Conservation (phyloP, 1,140 invertebrate genomes). For the Himalopsyche phryganea region DNA sequence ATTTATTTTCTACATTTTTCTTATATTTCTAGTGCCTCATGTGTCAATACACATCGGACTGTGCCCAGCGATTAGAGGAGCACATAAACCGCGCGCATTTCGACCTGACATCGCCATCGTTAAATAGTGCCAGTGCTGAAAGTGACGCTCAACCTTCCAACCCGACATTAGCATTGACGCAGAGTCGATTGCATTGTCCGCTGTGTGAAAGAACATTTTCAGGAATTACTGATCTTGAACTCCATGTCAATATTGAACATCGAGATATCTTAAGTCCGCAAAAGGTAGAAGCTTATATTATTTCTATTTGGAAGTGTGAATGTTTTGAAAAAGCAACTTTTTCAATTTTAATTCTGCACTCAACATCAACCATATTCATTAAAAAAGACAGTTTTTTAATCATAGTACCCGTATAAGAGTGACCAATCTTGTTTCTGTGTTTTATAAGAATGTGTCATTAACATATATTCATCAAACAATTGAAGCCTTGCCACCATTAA, state of each 20-base stretch:
- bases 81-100: slow-evolving; percentile 85
- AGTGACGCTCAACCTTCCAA: slow-evolving; percentile 30
- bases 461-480: too few relatives aligned
- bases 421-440: too few relatives aligned
- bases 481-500: too few relatives aligned
- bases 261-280: slow-evolving; percentile 51
- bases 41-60: slow-evolving; percentile 73
- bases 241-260: slow-evolving; percentile 84
- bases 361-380: too few relatives aligned
- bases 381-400: too few relatives aligned
- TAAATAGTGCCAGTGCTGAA: slow-evolving; percentile 36
- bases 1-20: too few relatives aligned
- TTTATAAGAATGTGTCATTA: too few relatives aligned
- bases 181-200: slow-evolving; percentile 59
- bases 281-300: slow-evolving; percentile 39
- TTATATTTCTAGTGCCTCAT: slow-evolving; percentile 69
- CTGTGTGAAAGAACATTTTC: slow-evolving; percentile 70
- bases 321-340: too few relatives aligned
- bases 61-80: slow-evolving; percentile 70
- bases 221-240: slow-evolving; percentile 71
- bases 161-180: slow-evolving; percentile 46
- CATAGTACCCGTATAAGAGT: too few relatives aligned
- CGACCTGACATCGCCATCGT: slow-evolving; percentile 68
- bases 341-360: too few relatives aligned
- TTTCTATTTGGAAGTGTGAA: too few relatives aligned